Base-by-base conservation (phyloP, 1,140 invertebrate genomes). In the Aphaenogaster floridana region DNA sequence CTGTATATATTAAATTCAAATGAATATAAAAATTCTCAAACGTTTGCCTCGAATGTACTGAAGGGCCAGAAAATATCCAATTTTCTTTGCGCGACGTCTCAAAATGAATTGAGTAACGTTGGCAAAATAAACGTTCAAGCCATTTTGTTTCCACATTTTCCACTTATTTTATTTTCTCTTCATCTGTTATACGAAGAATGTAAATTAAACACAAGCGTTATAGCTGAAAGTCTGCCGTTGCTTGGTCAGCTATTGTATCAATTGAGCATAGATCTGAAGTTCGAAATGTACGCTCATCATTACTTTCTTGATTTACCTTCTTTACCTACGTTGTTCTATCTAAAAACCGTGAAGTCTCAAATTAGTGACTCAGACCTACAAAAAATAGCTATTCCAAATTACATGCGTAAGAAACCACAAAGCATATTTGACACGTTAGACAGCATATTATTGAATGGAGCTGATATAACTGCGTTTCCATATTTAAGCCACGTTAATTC, bases 141-240 rank as follows among this genome's bases (percentile, higher is more conserved):
- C 2, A 93, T 97, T 21, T 95, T 99, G 1, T 99, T 98, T 93
- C 96, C 96, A 0, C 97, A 98, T 91, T 96, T 98, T 13, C 96
- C 97, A 17, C 94, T 97, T 45, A 96, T 99, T 42, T 96, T 99
- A 61, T 98, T 97, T 94, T 96, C 97, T 0, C 95, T 99, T 52
- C 99, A 99, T 96, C 95, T 99, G 13, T 95, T 99, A 0, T 99
- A 99, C 94, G 98, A 99, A 96, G 98, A 99, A 93, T 96, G 98
- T 1, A 99, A 99, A 94, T 93, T 99, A 52, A 97, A 98, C 92
- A 96, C 28, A 28, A 28, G 96, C 1, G 95, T 98, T 2, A 96
- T 97, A 86, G 96, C 96, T 34, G 96, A 97, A 79, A 97, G 97
- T 88, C 94, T 98, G 72, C 96, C 96, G 64, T 95, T 97, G 0